Percentiles rank a stretch among this genome's conserved stretches.
Conservation (phyloP, 53 echinoderm and acorn worm species). For the Paracentrotus lividus region DNA sequence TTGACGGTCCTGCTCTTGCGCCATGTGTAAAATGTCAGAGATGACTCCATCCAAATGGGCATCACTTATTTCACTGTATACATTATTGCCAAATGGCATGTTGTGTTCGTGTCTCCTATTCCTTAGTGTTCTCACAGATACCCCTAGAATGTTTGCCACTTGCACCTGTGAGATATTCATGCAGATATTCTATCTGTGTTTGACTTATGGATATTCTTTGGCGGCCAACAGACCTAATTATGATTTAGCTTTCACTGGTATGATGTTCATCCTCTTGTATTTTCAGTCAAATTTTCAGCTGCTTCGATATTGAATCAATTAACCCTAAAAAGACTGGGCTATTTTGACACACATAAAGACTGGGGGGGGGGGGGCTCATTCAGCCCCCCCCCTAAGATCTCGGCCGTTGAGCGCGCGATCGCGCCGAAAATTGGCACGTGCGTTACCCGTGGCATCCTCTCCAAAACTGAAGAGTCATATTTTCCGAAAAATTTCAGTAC, state of each 20-base stretch:
- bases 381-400: no score
- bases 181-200: background rate
- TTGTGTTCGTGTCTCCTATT: background rate
- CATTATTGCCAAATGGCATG: background rate
- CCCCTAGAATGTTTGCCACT: background rate
- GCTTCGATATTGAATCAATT: background rate
- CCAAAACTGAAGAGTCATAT: no score
- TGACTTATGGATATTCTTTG: background rate
- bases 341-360: no score
- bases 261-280: background rate
- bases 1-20: background rate
- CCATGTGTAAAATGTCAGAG: background rate
- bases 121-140: background rate
- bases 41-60: background rate
- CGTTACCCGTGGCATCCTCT: no score
- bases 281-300: background rate
- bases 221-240: background rate
- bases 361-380: no score
- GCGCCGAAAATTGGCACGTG: no score
- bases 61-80: background rate
- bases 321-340: no score
- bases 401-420: no score
- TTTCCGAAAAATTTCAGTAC: no score
- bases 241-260: background rate
- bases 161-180: background rate